Percentiles rank a stretch among this genome's conserved stretches.
Evolutionary conservation across 2,888 invertebrate genomes (phyloP).

Genomic region (Sabatieria punctata): DNA sequence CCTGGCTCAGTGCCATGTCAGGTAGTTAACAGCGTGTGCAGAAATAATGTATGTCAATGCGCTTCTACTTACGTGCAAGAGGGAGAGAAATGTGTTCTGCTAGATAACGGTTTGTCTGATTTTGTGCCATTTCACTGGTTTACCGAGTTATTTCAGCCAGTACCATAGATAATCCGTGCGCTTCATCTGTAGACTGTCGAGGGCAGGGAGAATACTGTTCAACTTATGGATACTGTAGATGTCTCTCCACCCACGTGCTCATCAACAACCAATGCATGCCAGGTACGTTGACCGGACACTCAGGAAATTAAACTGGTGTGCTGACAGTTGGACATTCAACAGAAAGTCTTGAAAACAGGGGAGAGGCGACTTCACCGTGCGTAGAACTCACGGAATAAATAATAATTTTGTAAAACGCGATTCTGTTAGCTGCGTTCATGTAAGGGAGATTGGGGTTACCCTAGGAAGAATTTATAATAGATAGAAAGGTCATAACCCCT

Average conservation of each 20-base stretch:
- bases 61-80: neutral
- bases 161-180: conserved; percentile 17
- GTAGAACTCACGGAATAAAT: too few relatives aligned
- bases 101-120: neutral
- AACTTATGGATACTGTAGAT: conserved; percentile 20
- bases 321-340: too few relatives aligned
- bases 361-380: too few relatives aligned
- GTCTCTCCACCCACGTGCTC: conserved; percentile 19
- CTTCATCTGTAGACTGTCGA: conserved; percentile 18
- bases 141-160: too few relatives aligned
- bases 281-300: conserved; percentile 14
- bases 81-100: neutral
- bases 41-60: neutral
- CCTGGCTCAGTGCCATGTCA: neutral
- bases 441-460: too few relatives aligned
- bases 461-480: too few relatives aligned
- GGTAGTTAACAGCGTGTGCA: neutral
- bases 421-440: too few relatives aligned
- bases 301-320: too few relatives aligned
- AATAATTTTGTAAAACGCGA: too few relatives aligned
- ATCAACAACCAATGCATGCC: conserved; percentile 20
- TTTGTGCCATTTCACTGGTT: too few relatives aligned
- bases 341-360: too few relatives aligned
- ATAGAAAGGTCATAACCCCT: too few relatives aligned
- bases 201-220: conserved; percentile 26